Evolutionary conservation across 2,113 vertebrate species (phyloP).

Genomic region (Xiphophorus couchianus): DNA sequence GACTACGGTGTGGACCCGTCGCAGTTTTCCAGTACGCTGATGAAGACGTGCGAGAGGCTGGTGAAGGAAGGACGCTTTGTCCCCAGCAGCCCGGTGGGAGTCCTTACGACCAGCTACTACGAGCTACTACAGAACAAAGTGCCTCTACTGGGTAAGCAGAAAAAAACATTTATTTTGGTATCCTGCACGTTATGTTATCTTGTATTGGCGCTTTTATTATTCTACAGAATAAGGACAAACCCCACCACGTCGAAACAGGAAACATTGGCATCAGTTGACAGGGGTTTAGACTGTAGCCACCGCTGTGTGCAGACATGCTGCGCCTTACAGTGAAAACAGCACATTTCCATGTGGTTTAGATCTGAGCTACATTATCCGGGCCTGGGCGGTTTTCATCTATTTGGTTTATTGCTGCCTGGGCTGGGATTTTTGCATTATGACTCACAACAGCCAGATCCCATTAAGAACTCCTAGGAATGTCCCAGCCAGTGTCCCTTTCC

Average conservation of each 20-base stretch:
- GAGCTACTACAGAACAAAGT: slow-evolving; percentile 99
- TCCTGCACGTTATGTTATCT: too few relatives aligned
- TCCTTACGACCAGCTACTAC: slow-evolving; percentile 93
- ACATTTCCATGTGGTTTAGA: slow-evolving; percentile 16
- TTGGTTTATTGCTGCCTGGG: slow-evolving; percentile 17
- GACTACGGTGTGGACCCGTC: slow-evolving; percentile 99
- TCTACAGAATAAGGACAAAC: background rate
- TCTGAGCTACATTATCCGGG: background rate
- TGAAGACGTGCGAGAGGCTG: slow-evolving; percentile 95
- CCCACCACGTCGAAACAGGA: background rate
- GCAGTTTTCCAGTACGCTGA: slow-evolving; percentile 96
- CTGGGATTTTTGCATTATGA: slow-evolving; percentile 61
- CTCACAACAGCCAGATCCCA: slow-evolving; percentile 53
- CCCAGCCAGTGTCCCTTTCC: slow-evolving; percentile 26
- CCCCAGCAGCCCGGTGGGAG: slow-evolving; percentile 93
- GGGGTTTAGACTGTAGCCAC: background rate
- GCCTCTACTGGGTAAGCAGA: slow-evolving; percentile 91
- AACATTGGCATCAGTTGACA: background rate
- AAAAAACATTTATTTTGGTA: too few relatives aligned
- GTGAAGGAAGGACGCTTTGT: slow-evolving; percentile 96
- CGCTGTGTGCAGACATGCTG: background rate
- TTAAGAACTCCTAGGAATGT: slow-evolving; percentile 44
- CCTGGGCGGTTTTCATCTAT: slow-evolving; percentile 22
- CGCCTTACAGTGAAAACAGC: background rate
- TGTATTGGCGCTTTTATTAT: background rate